phyloP scores from a whole-genome alignment of 2,888 invertebrate species.

The Polymixis flavicincta region DNA sequence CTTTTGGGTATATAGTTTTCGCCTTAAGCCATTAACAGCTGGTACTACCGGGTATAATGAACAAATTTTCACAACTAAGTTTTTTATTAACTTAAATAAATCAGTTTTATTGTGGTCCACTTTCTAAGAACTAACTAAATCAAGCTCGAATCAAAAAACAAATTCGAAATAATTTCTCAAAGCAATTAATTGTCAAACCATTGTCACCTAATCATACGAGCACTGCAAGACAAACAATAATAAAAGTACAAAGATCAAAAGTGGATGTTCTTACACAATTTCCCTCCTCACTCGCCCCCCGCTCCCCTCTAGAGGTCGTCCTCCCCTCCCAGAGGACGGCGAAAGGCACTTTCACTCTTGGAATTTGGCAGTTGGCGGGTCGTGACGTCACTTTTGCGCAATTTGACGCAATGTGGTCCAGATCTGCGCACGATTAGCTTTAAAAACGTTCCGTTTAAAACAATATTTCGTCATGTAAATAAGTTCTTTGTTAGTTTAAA shows the following conservation, averaged over 20 bases:
- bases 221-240: constrained; percentile 37
- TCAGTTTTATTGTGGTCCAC: not conserved
- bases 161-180: not conserved
- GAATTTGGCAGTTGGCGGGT: constrained; percentile 81
- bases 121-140: constrained; percentile 5
- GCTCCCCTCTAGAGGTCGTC: constrained; percentile 77
- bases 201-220: not conserved
- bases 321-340: constrained; percentile 78
- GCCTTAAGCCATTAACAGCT: too few species aligned
- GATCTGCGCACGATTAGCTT: constrained; percentile 70
- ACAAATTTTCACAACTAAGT: not conserved
- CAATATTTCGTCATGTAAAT: constrained; percentile 45
- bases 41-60: not conserved
- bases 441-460: constrained; percentile 55
- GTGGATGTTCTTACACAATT: constrained; percentile 75
- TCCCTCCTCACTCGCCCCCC: constrained; percentile 50
- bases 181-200: not conserved
- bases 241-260: constrained; percentile 67
- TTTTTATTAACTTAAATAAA: not conserved
- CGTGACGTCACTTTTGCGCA: constrained; percentile 88
- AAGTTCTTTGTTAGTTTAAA: constrained; percentile 27
- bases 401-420: constrained; percentile 83
- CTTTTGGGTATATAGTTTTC: too few species aligned
- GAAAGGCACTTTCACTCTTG: constrained; percentile 89
- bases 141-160: too few species aligned